Conservation (phyloP, 2,888 invertebrate species). For the Cataglyphis albicans region DNA sequence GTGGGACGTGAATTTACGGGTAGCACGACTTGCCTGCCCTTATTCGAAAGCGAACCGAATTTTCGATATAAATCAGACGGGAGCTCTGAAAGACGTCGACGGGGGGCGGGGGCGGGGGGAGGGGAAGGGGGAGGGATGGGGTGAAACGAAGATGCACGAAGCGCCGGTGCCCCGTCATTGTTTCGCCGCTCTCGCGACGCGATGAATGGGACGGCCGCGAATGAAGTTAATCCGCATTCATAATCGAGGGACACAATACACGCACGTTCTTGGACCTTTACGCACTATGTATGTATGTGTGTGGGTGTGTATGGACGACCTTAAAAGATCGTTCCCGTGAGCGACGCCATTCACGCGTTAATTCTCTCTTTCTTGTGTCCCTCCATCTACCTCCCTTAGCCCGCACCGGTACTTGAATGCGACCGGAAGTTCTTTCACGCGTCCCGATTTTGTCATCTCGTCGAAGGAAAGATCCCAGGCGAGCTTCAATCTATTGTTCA, state of each 20-base stretch:
- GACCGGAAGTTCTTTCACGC: conserved; percentile 83
- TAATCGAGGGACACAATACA: conserved; percentile 73
- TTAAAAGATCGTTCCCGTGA: conserved; percentile 51
- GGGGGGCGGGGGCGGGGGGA: not conserved
- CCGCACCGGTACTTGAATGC: conserved; percentile 73
- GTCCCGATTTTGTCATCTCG: conserved; percentile 76
- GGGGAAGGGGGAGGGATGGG: not conserved
- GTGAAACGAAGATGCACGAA: conserved; percentile 61
- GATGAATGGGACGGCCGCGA: conserved; percentile 68
- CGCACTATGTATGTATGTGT: conserved; percentile 6
- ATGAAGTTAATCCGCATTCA: conserved; percentile 80
- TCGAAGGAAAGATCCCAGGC: conserved; percentile 50
- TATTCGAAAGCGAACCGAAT: conserved; percentile 56
- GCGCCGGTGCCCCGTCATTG: conserved; percentile 57
- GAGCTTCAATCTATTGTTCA: conserved; percentile 16
- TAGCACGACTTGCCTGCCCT: conserved; percentile 31
- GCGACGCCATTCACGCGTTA: conserved; percentile 77
- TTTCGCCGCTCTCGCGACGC: conserved; percentile 63
- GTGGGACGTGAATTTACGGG: conserved; percentile 56
- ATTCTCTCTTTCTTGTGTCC: conserved; percentile 81
- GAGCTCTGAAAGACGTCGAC: conserved; percentile 12
- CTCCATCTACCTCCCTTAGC: not conserved
- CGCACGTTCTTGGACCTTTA: conserved; percentile 52
- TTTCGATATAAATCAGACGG: conserved; percentile 66
- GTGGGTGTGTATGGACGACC: conserved; percentile 26